Evolutionary conservation across 2,888 invertebrate species (phyloP).

Genomic region (Ectropis crepuscularia): DNA sequence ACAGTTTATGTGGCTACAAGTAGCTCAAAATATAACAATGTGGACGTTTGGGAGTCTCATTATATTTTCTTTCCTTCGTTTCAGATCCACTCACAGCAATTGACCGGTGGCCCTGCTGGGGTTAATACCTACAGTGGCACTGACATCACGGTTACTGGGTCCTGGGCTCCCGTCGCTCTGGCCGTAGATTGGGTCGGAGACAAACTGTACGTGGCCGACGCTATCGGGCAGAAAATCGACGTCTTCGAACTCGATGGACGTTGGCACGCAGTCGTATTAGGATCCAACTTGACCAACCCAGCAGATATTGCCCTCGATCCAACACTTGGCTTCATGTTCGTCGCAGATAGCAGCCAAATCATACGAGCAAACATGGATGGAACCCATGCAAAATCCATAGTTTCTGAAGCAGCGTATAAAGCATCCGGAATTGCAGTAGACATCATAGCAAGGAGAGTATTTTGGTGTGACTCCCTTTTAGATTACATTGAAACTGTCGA

Average conservation of each 20-base stretch:
- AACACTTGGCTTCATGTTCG: slow-evolving; percentile 93
- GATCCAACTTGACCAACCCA: slow-evolving; percentile 95
- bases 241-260: slow-evolving; percentile 95
- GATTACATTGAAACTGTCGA: slow-evolving; percentile 98
- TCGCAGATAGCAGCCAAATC: slow-evolving; percentile 91
- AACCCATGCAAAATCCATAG: slow-evolving; percentile 91
- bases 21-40: background rate
- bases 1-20: background rate
- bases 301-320: slow-evolving; percentile 97
- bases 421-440: slow-evolving; percentile 97
- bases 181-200: slow-evolving; percentile 99
- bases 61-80: slow-evolving; percentile 13
- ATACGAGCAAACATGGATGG: slow-evolving; percentile 98
- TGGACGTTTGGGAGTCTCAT: background rate
- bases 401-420: slow-evolving; percentile 96
- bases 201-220: slow-evolving; percentile 97
- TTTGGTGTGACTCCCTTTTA: slow-evolving; percentile 97
- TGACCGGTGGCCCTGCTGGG: slow-evolving; percentile 71
- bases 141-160: slow-evolving; percentile 91
- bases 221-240: slow-evolving; percentile 95
- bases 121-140: slow-evolving; percentile 76
- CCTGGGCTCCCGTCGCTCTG: slow-evolving; percentile 95
- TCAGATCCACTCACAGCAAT: slow-evolving; percentile 86
- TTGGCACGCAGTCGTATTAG: slow-evolving; percentile 95
- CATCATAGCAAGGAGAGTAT: slow-evolving; percentile 94